These are phyloP conservation scores for Poeciliopsis infans DNA, from an alignment of 2,797 vertebrate genomes.

Conservation along the genomic window DNA sequence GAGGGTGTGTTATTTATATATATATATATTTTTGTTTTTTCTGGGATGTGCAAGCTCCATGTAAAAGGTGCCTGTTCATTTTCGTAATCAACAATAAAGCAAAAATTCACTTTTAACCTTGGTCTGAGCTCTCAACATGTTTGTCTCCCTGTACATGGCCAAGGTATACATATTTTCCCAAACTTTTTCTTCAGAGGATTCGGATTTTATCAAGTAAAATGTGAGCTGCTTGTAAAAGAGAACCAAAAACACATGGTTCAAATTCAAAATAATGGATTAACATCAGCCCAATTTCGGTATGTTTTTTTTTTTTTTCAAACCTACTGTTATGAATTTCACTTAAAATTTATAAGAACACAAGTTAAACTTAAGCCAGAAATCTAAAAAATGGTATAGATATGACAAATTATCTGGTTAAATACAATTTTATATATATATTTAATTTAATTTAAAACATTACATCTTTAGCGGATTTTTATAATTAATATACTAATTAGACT, in stretches of 20 bases:
- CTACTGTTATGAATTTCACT: background rate
- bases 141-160: background rate
- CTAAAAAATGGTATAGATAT: background rate
- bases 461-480: background rate
- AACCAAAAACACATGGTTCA: background rate
- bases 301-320: background rate
- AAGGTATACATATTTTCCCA: background rate
- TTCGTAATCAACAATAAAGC: slow-evolving; percentile 84
- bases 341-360: background rate
- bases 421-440: background rate
- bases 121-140: background rate
- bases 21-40: slow-evolving; percentile 68
- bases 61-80: slow-evolving; percentile 85
- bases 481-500: background rate
- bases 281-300: background rate
- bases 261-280: background rate
- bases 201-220: background rate
- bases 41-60: slow-evolving; percentile 83
- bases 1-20: slow-evolving; percentile 80
- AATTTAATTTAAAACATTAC: too few relatives aligned
- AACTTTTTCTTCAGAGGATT: background rate
- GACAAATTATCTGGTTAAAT: background rate
- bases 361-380: background rate
- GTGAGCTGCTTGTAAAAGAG: background rate
- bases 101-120: slow-evolving; percentile 74